Evolutionary conservation across 2,888 invertebrate genomes (phyloP).

Genomic region (Brenthis ino): DNA sequence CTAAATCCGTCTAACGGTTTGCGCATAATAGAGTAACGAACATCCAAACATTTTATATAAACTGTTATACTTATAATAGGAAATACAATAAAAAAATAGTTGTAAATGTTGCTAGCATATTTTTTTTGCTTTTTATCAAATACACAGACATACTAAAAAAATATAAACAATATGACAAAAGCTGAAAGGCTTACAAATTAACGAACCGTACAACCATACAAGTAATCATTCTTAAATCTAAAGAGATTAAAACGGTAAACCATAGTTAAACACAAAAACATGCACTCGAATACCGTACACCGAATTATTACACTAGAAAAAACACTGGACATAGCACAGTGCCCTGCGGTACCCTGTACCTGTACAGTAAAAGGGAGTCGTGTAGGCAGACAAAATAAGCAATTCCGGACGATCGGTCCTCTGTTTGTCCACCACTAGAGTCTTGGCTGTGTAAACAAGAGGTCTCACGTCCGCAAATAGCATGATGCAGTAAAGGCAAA

Average conservation of each 20-base stretch:
- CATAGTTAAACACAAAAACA: conserved; percentile 53
- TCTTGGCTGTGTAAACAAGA: conserved; percentile 77
- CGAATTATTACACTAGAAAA: conserved; percentile 65
- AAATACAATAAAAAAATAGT: too few relatives aligned
- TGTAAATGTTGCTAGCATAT: too few relatives aligned
- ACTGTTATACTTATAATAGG: too few relatives aligned
- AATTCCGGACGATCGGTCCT: conserved; percentile 80
- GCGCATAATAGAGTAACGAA: too few relatives aligned
- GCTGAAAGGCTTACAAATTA: background rate
- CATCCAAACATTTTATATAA: too few relatives aligned
- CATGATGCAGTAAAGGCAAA: conserved; percentile 68
- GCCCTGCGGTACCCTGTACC: conserved; percentile 70
- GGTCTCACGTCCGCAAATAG: conserved; percentile 81
- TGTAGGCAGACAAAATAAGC: conserved; percentile 82
- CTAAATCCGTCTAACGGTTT: too few relatives aligned
- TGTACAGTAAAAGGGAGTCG: conserved; percentile 73
- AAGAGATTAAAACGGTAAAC: conserved; percentile 35
- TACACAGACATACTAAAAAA: too few relatives aligned
- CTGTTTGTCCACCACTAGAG: conserved; percentile 82
- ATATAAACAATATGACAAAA: too few relatives aligned
- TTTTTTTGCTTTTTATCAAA: too few relatives aligned
- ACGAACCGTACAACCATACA: conserved; percentile 4
- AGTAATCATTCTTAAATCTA: conserved; percentile 27
- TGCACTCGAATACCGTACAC: conserved; percentile 58
- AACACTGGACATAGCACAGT: conserved; percentile 56